These are phyloP conservation scores for Redunca redunca DNA, from an alignment of 2,113 vertebrate species.

Conservation along the genomic window DNA sequence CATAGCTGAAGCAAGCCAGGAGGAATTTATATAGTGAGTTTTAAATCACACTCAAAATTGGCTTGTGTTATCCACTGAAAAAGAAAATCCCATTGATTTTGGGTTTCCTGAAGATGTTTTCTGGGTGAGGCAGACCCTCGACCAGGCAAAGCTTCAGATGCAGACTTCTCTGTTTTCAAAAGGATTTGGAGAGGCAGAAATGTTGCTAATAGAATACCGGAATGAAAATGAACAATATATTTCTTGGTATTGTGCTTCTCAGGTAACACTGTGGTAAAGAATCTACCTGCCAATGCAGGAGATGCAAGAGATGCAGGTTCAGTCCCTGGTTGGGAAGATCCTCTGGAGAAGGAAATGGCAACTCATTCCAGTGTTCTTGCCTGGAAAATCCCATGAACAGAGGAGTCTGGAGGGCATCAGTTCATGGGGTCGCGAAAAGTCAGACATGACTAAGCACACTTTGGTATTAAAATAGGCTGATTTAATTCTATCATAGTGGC, in stretches of 20 bases:
- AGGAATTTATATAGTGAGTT: conserved; percentile 39
- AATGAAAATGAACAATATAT: not conserved
- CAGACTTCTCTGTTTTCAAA: conserved; percentile 35
- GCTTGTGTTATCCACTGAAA: conserved; percentile 22
- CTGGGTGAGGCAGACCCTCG: conserved; percentile 26
- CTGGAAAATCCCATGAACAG: not conserved
- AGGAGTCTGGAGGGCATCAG: not conserved
- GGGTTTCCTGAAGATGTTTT: conserved; percentile 23
- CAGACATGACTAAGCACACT: not conserved
- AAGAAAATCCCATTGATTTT: conserved; percentile 37
- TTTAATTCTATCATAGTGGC: not conserved
- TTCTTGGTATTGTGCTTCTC: not conserved
- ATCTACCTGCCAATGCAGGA: not conserved
- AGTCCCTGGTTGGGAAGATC: not conserved
- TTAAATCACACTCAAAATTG: conserved; percentile 47
- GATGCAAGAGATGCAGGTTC: not conserved
- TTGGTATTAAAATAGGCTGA: not conserved
- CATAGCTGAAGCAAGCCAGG: conserved; percentile 29
- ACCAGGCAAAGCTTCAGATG: not conserved
- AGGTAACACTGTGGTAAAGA: not conserved
- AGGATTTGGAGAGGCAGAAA: conserved; percentile 35
- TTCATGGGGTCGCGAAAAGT: not conserved
- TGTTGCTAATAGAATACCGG: not conserved
- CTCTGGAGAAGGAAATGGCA: not conserved
- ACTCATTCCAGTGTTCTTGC: not conserved